Conservation (phyloP, 2,888 invertebrate species). For the Polydesmus complanatus region DNA sequence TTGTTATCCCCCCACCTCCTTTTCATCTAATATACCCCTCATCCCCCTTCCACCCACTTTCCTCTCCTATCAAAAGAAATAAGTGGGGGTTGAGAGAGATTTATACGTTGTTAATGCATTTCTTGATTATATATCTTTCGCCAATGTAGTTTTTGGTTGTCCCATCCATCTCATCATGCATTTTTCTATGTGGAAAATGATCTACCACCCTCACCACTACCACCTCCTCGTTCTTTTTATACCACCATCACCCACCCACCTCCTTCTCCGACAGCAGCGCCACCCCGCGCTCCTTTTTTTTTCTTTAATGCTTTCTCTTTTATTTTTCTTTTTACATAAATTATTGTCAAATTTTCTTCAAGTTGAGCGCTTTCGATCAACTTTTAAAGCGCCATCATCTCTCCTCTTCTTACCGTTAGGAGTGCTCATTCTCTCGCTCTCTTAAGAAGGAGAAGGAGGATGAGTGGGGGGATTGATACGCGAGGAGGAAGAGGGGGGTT, state of each 20-base stretch:
- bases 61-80: too few species aligned
- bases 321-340: background rate
- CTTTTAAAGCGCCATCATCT: background rate
- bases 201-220: background rate
- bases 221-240: background rate
- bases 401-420: background rate
- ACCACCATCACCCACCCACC: too few species aligned
- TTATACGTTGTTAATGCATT: background rate
- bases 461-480: background rate
- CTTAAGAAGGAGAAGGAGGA: background rate
- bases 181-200: background rate
- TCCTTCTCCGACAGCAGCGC: too few species aligned
- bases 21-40: background rate
- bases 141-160: background rate
- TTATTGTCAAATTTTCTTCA: background rate
- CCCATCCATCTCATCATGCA: background rate
- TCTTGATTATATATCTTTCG: background rate
- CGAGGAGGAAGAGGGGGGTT: background rate
- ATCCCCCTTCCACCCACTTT: too few species aligned
- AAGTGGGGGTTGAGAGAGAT: background rate
- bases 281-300: too few species aligned
- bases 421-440: too few species aligned
- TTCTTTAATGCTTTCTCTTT: background rate
- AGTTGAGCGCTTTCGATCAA: background rate
- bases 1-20: background rate